A percentile compares a stretch with the other conserved stretches of the same genome.
Conservation (phyloP, 2,797 vertebrate species). For the Moxostoma hubbsi region DNA sequence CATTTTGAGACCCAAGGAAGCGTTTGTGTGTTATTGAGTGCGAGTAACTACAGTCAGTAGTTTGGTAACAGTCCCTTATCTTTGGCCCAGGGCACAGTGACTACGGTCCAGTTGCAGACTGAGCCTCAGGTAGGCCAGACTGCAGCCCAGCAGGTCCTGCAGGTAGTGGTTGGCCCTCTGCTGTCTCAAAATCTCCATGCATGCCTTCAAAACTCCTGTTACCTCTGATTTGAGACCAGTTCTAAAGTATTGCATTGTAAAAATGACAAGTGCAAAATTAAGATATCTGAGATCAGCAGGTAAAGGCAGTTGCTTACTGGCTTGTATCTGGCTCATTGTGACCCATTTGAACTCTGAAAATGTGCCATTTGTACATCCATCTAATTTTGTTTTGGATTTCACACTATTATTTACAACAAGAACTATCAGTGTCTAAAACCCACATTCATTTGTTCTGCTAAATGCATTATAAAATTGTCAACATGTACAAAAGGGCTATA, state of each 20-base stretch:
- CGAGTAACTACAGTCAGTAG: background rate
- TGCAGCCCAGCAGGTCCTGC: slow-evolving; percentile 98
- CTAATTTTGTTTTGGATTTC: background rate
- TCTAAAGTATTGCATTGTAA: background rate
- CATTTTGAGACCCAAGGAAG: background rate
- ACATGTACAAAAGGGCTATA: background rate
- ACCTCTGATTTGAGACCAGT: slow-evolving; percentile 7
- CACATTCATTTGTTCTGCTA: slow-evolving; percentile 10
- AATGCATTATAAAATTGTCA: background rate
- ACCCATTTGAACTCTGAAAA: background rate
- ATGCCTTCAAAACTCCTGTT: slow-evolving; percentile 15
- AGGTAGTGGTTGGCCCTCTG: slow-evolving; percentile 91
- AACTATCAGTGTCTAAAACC: background rate
- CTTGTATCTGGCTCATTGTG: background rate
- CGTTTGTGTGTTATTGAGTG: background rate
- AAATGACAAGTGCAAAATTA: background rate
- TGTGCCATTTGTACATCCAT: slow-evolving; percentile 2
- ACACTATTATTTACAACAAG: background rate
- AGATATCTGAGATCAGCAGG: background rate
- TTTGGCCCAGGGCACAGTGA: slow-evolving; percentile 96
- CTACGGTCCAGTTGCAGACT: slow-evolving; percentile 96
- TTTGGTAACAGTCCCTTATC: slow-evolving; percentile 70
- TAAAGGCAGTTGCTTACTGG: background rate
- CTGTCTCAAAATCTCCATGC: slow-evolving; percentile 53
- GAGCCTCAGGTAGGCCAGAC: slow-evolving; percentile 95